Base-by-base conservation (phyloP, 2,113 vertebrate genomes). In the Zeus faber region DNA sequence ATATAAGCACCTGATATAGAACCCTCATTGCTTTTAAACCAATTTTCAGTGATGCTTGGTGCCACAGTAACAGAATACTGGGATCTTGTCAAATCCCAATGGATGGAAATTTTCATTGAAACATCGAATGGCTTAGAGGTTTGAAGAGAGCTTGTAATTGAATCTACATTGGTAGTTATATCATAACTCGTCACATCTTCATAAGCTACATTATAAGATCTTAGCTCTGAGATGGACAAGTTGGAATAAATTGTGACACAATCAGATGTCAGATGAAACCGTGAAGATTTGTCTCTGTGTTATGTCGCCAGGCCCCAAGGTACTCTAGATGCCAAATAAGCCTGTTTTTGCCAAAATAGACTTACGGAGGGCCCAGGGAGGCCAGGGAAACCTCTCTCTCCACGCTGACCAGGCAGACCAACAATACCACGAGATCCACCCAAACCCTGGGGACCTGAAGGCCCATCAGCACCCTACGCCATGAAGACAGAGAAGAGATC, bases 321-420 rank as follows among this genome's bases (percentile, higher is more conserved):
- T 2, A 33, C 31, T 33, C 31, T 11, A 10, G 31, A 8, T 11
- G 8, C 24, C 27, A 16, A 9, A 27, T n/a, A 49, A 4, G 51
- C 26, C n/a, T n/a, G n/a, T n/a, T n/a, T n/a, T n/a, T n/a, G n/a
- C n/a, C n/a, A n/a, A 18, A 33, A 54, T 31, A 17, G 6, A 88
- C 95, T 95, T 79, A 98, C 96, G 77, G 95, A 94, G 11, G 96
- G 93, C 56, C 97, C 95, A 0, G 95, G 92, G 65, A 98, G 88
- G 35, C 97, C 96, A 0, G 97, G 88, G 86, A 99, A 99, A 16
- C 96, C 96, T 79, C 96, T 92, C 83, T 98, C 96, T 27, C 97
- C 97, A 21, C 97, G 95, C 63, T 99, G 97, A 6, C 97, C 97
- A 2, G 97, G 97, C 41, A 98, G 83, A 82, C 96, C 96, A 11